A percentile compares a stretch with the other conserved stretches of the same genome.
Conservation (phyloP, 2,113 vertebrate species). For the Crotalus helleri region DNA sequence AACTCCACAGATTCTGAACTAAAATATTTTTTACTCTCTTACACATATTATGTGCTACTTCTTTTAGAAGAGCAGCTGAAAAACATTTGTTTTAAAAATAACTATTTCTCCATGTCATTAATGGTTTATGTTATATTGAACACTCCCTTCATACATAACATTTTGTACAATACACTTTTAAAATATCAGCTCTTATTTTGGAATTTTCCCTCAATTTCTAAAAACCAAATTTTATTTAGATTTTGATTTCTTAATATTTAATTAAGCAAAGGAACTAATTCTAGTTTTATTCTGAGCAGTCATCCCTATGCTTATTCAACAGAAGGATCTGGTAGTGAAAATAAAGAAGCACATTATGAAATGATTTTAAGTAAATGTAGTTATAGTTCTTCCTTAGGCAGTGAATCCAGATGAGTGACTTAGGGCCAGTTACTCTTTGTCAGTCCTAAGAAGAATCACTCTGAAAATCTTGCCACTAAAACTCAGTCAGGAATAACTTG, state of each 20-base stretch:
- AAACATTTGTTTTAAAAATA: neutral
- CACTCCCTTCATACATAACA: neutral
- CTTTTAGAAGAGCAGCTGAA: neutral
- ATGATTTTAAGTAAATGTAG: neutral
- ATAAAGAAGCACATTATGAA: neutral
- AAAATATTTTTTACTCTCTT: neutral
- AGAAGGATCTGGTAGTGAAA: neutral
- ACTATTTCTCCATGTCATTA: neutral
- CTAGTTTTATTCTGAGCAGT: neutral
- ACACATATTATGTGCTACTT: neutral
- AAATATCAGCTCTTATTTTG: neutral
- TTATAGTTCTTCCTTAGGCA: neutral
- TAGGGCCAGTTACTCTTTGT: neutral
- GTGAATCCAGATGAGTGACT: neutral
- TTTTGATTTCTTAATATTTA: constrained; percentile 5
- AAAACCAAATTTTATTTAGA: neutral
- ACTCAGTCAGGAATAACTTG: neutral
- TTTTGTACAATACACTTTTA: neutral
- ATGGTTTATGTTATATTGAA: neutral
- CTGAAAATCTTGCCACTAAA: neutral
- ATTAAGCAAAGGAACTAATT: neutral
- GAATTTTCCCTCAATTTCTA: neutral
- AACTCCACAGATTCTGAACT: neutral
- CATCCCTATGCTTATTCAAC: neutral
- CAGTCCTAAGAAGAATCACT: neutral